phyloP scores from a whole-genome alignment of 2,797 vertebrate genomes.

The Mormyrops boulengeri region DNA sequence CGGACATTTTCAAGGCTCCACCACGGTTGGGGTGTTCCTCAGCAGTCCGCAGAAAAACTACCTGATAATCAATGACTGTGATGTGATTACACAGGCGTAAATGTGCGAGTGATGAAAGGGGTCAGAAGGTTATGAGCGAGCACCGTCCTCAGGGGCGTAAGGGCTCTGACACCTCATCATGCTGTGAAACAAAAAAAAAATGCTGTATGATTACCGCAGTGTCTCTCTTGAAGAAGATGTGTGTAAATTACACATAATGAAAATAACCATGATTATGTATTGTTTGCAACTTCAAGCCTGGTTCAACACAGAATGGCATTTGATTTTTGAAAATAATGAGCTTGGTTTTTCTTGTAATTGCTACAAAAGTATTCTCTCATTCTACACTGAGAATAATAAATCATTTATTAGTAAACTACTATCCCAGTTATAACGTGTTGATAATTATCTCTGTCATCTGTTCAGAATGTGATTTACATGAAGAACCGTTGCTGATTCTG shows the following conservation, averaged over 20 bases:
- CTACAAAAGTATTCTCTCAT: background rate
- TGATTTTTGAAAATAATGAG: conserved; percentile 9
- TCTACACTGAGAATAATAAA: background rate
- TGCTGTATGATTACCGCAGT: background rate
- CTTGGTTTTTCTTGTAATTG: background rate
- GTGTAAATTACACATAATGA: background rate
- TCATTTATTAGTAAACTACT: background rate
- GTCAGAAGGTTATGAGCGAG: background rate
- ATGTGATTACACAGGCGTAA: background rate
- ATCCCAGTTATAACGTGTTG: background rate
- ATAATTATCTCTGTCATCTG: background rate
- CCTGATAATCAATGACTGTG: background rate
- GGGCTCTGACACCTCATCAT: background rate
- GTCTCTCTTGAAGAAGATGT: conserved; percentile 6
- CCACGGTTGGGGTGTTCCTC: background rate
- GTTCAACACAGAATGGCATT: background rate
- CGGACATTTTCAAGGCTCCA: background rate
- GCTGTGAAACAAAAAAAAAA: background rate
- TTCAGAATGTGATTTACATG: background rate
- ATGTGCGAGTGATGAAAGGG: background rate
- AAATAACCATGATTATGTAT: background rate
- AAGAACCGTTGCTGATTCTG: background rate
- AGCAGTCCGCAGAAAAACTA: background rate
- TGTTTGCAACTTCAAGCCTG: background rate
- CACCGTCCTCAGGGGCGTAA: too few species aligned